These are phyloP conservation scores for Diachasma alloeum DNA, from an alignment of 1,140 invertebrate species.

Conservation along the genomic window DNA sequence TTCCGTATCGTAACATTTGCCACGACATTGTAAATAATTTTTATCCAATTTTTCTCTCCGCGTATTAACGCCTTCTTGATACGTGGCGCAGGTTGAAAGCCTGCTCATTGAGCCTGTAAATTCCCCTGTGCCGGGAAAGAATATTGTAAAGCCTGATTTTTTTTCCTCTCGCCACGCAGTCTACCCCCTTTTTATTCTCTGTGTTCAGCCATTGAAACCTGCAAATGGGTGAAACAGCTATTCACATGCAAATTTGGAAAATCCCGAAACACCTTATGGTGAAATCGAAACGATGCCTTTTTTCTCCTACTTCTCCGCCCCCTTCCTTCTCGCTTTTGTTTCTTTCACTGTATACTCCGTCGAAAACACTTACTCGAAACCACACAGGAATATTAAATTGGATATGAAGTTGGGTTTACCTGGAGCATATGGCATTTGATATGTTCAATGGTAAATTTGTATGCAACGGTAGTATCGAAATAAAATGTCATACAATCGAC, in stretches of 20 bases:
- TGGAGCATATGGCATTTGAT: conserved; percentile 36
- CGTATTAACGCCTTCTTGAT: neutral
- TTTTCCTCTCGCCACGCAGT: neutral
- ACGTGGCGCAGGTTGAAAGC: neutral
- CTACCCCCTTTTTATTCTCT: neutral
- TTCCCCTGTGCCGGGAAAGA: neutral
- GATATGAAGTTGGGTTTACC: conserved; percentile 41
- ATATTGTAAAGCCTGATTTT: neutral
- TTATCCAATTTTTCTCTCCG: too few species aligned
- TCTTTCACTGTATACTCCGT: neutral
- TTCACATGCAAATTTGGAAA: neutral
- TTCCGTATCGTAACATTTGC: too few species aligned
- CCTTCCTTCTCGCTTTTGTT: neutral
- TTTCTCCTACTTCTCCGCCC: neutral
- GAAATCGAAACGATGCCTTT: neutral
- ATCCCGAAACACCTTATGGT: conserved; percentile 2
- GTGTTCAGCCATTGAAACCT: neutral
- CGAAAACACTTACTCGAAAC: neutral
- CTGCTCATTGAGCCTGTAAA: neutral
- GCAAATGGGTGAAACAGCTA: conserved; percentile 1
- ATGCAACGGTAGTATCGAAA: neutral
- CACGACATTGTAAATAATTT: too few species aligned
- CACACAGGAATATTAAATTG: conserved; percentile 10
- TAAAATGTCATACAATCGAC: neutral
- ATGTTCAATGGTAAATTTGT: neutral